A percentile compares a stretch with the other conserved stretches of the same genome.
Conservation (phyloP, 2,888 invertebrate species). For the Synergus itoensis region DNA sequence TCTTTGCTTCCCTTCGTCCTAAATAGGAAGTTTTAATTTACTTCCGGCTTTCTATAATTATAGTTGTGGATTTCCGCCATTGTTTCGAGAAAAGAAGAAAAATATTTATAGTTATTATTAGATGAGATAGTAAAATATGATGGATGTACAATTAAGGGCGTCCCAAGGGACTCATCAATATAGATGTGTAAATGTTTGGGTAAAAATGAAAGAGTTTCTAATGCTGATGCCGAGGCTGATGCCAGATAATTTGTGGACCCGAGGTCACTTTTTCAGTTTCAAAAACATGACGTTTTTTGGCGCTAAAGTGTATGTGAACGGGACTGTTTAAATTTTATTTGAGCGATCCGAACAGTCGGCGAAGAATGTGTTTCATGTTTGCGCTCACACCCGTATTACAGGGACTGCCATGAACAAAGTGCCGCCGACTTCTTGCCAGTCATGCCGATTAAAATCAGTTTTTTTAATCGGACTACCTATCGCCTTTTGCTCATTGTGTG, state of each 20-base stretch:
- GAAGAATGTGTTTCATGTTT: constrained; percentile 35
- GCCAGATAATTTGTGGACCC: background rate
- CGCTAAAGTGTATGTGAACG: background rate
- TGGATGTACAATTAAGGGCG: background rate
- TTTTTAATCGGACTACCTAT: constrained; percentile 42
- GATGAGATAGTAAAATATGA: constrained; percentile 1
- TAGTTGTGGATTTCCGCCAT: constrained; percentile 4
- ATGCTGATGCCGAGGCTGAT: background rate
- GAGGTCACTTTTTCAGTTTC: background rate
- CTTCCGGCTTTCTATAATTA: constrained; percentile 43
- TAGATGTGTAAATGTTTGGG: no score
- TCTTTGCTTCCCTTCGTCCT: background rate
- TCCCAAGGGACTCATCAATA: background rate
- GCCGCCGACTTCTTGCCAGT: constrained; percentile 30
- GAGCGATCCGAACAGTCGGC: constrained; percentile 3
- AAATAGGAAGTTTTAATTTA: constrained; percentile 42
- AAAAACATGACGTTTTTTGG: background rate
- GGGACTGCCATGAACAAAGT: constrained; percentile 14
- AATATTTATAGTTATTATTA: constrained; percentile 31
- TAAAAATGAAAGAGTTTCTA: background rate
- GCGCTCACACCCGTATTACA: constrained; percentile 38
- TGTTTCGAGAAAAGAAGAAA: constrained; percentile 9
- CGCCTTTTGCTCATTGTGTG: constrained; percentile 34
- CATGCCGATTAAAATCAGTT: constrained; percentile 41
- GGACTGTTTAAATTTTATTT: constrained; percentile 19